Base-by-base conservation (phyloP, 2,113 vertebrate genomes). In the Anarrhichthys ocellatus region DNA sequence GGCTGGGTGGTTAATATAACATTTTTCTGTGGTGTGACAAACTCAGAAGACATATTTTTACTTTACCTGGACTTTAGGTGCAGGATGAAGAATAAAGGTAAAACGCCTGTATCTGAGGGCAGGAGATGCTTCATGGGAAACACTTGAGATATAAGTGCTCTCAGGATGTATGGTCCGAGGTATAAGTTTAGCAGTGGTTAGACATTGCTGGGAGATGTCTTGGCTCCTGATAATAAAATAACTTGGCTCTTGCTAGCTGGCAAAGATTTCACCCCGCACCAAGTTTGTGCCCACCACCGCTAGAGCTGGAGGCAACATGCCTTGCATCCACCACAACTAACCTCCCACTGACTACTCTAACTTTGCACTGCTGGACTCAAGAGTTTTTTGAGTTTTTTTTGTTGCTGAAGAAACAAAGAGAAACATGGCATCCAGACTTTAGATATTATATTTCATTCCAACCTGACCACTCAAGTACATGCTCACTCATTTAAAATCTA, bases 191-290 rank as follows among this genome's bases (percentile, higher is more conserved):
- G 74, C 66, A n/a, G 38, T 85, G 77, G 64, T 79, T 80, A 44
- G 69, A 77, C 38, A 75, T 68, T 48, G 65, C 77, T 58, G 20
- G 68, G 59, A 84, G 73, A 90, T 56, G 38, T 79, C 71, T 74
- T 87, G 79, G 82, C 73, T 83, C 58, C 5, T 34, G 65, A 88
- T 82, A 76, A 80, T 50, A 87, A 76, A 69, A 81, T 32, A 80
- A 79, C 72, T 84, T 83, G 73, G 75, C 85, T 85, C 58, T 76
- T 78, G 56, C 68, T 81, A 75, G 76, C 80, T 84, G 72, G 62
- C 76, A 82, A 70, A 73, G 40, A 81, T 79, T 83, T 86, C 74
- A 80, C 73, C 80, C 40, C 40, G 54, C 32, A 59, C 61, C 67
- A 82, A 77, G 64, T 83, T 78, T 79, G 63, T 63, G 62, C 63